Percentiles rank a stretch among this genome's conserved stretches.
Evolutionary conservation across 2,888 invertebrate genomes (phyloP).

Genomic region (Cheilosia variabilis): DNA sequence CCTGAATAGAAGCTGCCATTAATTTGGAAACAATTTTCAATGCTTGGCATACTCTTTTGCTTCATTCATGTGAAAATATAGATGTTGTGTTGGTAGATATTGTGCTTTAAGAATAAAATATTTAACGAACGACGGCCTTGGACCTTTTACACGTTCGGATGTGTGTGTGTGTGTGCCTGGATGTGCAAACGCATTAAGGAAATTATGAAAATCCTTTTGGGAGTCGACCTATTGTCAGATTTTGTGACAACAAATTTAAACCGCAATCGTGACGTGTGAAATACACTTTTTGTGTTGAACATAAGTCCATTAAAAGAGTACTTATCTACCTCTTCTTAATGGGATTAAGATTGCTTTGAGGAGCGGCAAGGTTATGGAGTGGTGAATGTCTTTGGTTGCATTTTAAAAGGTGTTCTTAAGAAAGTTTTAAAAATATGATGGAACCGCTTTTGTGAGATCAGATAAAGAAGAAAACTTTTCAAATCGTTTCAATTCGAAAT

Average conservation of each 20-base stretch:
- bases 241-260: constrained; percentile 28
- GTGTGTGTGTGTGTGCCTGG: constrained; percentile 23
- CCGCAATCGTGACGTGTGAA: constrained; percentile 16
- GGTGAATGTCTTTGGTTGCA: neutral
- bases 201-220: constrained; percentile 47
- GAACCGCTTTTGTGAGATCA: no score
- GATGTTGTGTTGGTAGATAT: neutral
- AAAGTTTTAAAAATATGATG: no score
- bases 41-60: constrained; percentile 23
- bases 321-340: neutral
- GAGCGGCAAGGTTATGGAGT: neutral
- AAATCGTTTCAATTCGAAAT: no score
- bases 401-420: neutral
- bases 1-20: constrained; percentile 33
- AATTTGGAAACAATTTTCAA: constrained; percentile 15
- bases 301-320: constrained; percentile 1
- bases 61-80: neutral
- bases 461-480: neutral
- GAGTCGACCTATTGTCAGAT: constrained; percentile 46
- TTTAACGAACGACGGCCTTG: constrained; percentile 37
- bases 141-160: constrained; percentile 33
- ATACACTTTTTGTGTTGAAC: neutral
- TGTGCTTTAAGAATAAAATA: constrained; percentile 30
- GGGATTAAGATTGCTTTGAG: neutral
- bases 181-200: constrained; percentile 60